phyloP scores from a whole-genome alignment of 2,797 vertebrate genomes.

The Darevskia nairensis region DNA sequence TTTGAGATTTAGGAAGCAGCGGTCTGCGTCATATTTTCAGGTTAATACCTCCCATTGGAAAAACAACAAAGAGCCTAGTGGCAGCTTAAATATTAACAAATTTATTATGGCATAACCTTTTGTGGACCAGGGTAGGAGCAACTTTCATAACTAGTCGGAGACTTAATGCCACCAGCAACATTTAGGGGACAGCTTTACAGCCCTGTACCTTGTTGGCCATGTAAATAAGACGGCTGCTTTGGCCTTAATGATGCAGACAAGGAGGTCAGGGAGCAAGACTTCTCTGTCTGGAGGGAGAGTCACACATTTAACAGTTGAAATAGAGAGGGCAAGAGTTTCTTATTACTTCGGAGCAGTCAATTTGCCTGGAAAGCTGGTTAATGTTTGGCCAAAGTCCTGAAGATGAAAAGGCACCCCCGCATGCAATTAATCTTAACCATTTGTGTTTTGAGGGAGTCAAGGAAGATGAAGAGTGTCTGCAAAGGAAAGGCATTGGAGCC shows the following conservation, averaged over 20 bases:
- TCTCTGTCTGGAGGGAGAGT: not conserved
- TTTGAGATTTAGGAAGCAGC: not conserved
- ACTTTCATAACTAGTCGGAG: not conserved
- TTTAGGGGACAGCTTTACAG: not conserved
- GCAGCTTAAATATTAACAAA: too few species aligned
- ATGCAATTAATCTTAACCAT: constrained; percentile 18
- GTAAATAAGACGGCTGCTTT: constrained; percentile 20
- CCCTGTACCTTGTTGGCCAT: not conserved
- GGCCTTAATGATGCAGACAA: not conserved
- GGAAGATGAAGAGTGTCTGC: not conserved
- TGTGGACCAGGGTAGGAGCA: too few species aligned
- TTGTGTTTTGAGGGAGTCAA: not conserved
- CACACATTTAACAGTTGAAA: constrained; percentile 8
- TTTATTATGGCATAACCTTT: too few species aligned
- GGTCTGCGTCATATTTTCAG: not conserved
- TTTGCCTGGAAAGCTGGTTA: constrained; percentile 40
- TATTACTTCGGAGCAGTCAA: constrained; percentile 26
- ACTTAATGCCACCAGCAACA: not conserved
- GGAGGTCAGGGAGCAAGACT: not conserved
- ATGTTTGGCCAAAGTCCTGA: constrained; percentile 42
- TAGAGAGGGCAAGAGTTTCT: constrained; percentile 36
- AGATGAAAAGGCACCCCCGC: constrained; percentile 27
- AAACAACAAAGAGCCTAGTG: too few species aligned
- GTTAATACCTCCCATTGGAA: not conserved
- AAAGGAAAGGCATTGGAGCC: not conserved